A percentile compares a stretch with the other conserved stretches of the same genome.
Conservation (phyloP, 2,888 invertebrate genomes). For the Elmis aenea region DNA sequence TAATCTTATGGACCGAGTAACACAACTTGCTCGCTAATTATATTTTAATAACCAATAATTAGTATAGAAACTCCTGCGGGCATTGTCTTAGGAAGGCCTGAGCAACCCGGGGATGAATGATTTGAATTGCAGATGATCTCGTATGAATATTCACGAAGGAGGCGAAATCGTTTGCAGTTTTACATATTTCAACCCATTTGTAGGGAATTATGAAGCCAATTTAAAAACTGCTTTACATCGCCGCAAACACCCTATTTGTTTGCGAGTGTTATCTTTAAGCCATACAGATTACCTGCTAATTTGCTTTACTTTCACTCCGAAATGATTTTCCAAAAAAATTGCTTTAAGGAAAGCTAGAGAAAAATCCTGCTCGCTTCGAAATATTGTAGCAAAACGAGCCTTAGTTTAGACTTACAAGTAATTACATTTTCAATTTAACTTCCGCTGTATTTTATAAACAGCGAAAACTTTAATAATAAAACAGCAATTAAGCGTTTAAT, state of each 20-base stretch:
- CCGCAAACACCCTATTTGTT: slow-evolving; percentile 15
- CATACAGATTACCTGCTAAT: slow-evolving; percentile 14
- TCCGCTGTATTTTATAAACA: slow-evolving; percentile 15
- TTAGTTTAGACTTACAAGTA: slow-evolving; percentile 10
- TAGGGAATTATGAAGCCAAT: slow-evolving; percentile 26
- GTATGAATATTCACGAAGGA: slow-evolving; percentile 37
- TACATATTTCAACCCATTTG: slow-evolving; percentile 36
- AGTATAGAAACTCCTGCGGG: slow-evolving; percentile 22
- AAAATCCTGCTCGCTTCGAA: too few species aligned
- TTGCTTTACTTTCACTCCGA: slow-evolving; percentile 2
- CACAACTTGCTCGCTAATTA: slow-evolving; percentile 23
- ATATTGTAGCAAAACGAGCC: too few species aligned
- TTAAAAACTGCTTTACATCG: slow-evolving; percentile 19
- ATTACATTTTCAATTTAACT: slow-evolving; percentile 17
- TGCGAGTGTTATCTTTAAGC: slow-evolving; percentile 9
- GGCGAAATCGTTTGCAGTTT: slow-evolving; percentile 36
- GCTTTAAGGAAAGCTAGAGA: too few species aligned
- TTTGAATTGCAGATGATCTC: slow-evolving; percentile 37
- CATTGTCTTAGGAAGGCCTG: slow-evolving; percentile 25
- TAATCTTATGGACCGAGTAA: too few species aligned
- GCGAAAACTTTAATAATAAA: slow-evolving; percentile 17
- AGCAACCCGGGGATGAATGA: slow-evolving; percentile 28
- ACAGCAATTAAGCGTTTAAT: slow-evolving; percentile 17
- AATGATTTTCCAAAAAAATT: too few species aligned
- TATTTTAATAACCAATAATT: slow-evolving; percentile 40